Conservation (phyloP, 2,888 invertebrate species). For the Pharmacophagus antenor region DNA sequence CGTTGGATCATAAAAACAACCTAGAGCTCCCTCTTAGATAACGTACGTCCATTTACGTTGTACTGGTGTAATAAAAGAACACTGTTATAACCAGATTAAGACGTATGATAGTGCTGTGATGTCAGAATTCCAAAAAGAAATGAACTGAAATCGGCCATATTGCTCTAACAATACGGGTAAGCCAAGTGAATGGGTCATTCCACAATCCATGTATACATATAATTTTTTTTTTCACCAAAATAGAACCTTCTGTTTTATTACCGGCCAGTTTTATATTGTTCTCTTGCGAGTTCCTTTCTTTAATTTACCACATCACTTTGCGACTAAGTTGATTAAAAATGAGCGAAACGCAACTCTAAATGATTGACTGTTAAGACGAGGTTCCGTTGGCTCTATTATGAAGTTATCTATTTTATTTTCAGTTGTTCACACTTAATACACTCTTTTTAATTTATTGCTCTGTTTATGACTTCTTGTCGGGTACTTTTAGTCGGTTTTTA, state of each 20-base stretch:
- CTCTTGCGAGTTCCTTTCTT: slow-evolving; percentile 38
- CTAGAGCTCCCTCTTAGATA: slow-evolving; percentile 43
- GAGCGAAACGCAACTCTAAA: slow-evolving; percentile 30
- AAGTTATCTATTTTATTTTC: slow-evolving; percentile 15
- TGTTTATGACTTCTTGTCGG: slow-evolving; percentile 34
- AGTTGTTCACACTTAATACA: slow-evolving; percentile 44
- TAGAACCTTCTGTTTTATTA: slow-evolving; percentile 41
- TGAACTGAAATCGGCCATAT: slow-evolving; percentile 17
- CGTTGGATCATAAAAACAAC: slow-evolving; percentile 40
- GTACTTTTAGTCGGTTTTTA: slow-evolving; percentile 25
- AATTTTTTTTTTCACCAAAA: slow-evolving; percentile 28
- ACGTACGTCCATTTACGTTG: slow-evolving; percentile 45
- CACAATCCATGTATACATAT: too few relatives aligned
- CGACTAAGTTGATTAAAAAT: slow-evolving; percentile 12
- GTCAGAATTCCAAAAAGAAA: slow-evolving; percentile 36
- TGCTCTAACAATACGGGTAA: slow-evolving; percentile 23
- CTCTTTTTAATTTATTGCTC: slow-evolving; percentile 41
- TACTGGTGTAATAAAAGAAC: slow-evolving; percentile 46
- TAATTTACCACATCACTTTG: slow-evolving; percentile 36
- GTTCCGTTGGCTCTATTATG: slow-evolving; percentile 4
- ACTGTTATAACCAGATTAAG: slow-evolving; percentile 48
- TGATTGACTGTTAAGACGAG: neutral
- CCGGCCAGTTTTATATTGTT: slow-evolving; percentile 45
- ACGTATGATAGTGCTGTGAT: slow-evolving; percentile 47
- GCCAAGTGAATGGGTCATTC: slow-evolving; percentile 13